Conservation (phyloP, 2,113 vertebrate genomes). For the Sylvietta virens region DNA sequence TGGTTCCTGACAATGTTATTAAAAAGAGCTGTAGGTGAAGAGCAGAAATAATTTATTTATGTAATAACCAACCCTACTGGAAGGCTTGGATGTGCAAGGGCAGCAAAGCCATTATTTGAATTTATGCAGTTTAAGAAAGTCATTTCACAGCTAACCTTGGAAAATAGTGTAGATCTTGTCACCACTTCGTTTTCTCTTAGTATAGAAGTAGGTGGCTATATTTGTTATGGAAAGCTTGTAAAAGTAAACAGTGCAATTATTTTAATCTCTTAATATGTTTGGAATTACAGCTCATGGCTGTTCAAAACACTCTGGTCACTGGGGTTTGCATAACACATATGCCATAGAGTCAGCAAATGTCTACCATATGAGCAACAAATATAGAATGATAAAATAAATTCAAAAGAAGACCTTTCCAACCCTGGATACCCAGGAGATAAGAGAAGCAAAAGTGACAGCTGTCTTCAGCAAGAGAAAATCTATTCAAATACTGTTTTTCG, state of each 20-base stretch:
- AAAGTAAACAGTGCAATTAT: slow-evolving; percentile 56
- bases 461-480: slow-evolving; percentile 49
- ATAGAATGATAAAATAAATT: slow-evolving; percentile 53
- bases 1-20: not conserved
- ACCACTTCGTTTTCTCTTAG: not conserved
- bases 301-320: not conserved
- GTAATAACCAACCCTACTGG: not conserved
- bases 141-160: not conserved
- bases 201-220: not conserved
- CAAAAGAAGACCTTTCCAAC: slow-evolving; percentile 58
- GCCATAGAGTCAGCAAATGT: slow-evolving; percentile 28
- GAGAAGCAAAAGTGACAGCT: slow-evolving; percentile 55
- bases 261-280: slow-evolving; percentile 60
- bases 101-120: not conserved
- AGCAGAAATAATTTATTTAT: not conserved
- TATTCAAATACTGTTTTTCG: slow-evolving; percentile 49
- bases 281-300: slow-evolving; percentile 37
- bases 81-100: not conserved
- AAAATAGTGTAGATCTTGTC: not conserved
- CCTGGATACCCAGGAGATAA: slow-evolving; percentile 39
- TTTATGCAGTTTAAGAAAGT: not conserved
- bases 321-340: not conserved
- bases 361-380: slow-evolving; percentile 46
- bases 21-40: not conserved
- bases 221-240: slow-evolving; percentile 54